Evolutionary conservation across 1,140 invertebrate species (phyloP).

Genomic region (Drosophila nannoptera): DNA sequence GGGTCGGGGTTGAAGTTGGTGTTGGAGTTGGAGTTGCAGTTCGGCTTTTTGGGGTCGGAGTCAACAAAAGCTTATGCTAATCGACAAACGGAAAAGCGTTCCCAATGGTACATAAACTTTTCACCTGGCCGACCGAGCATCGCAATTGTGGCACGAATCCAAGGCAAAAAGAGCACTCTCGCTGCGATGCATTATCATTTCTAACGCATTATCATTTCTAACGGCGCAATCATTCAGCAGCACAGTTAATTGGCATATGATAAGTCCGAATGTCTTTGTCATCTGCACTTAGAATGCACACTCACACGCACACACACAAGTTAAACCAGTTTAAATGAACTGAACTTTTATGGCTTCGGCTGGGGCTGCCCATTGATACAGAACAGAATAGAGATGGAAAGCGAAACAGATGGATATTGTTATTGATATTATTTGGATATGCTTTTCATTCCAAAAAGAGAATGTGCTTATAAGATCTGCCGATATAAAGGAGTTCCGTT

Average conservation of each 20-base stretch:
- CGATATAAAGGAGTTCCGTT: too few relatives aligned
- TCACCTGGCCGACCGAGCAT: neutral
- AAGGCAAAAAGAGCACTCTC: neutral
- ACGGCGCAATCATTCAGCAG: constrained; percentile 1
- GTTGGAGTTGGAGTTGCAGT: too few relatives aligned
- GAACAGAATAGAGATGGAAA: too few relatives aligned
- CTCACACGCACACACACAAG: too few relatives aligned
- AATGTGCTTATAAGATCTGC: too few relatives aligned
- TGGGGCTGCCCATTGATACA: neutral
- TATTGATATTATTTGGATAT: too few relatives aligned
- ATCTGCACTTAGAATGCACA: neutral
- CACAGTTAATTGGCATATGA: constrained; percentile 4
- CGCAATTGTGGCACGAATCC: neutral
- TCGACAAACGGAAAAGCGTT: constrained; percentile 29
- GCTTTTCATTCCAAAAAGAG: too few relatives aligned
- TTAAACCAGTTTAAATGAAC: neutral
- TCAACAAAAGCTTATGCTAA: constrained; percentile 31
- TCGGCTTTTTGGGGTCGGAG: too few relatives aligned
- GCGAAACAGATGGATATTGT: too few relatives aligned
- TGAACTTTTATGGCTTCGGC: neutral
- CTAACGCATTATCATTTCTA: constrained; percentile 8
- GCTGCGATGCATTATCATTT: neutral
- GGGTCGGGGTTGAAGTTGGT: too few relatives aligned
- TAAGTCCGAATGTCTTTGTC: neutral
- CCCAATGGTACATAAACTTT: neutral